Conservation (phyloP, 2,113 vertebrate genomes). For the Eublepharis macularius region DNA sequence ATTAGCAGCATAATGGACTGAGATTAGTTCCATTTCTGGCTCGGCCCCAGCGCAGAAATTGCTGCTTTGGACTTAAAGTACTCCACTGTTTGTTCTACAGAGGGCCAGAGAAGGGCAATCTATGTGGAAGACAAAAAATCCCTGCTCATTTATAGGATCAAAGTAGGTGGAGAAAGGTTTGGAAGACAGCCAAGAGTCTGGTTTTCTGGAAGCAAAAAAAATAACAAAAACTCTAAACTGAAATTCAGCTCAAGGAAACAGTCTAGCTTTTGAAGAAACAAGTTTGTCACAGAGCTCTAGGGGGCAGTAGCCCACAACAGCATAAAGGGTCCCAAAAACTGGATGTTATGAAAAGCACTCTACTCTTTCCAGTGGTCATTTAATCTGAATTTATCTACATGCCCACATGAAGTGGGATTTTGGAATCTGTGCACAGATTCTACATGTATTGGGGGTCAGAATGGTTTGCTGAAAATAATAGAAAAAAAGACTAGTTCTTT, state of each 20-base stretch:
- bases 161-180: neutral
- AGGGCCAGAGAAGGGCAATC: neutral
- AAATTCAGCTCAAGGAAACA: neutral
- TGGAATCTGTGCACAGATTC: neutral
- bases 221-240: too few species aligned
- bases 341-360: rapidly evolving
- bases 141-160: constrained; percentile 8
- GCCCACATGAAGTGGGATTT: neutral
- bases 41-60: constrained; percentile 39
- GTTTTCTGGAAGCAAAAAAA: neutral
- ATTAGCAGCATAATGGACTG: constrained; percentile 61
- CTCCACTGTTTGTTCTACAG: constrained; percentile 27
- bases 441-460: rapidly evolving
- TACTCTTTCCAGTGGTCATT: neutral
- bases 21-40: constrained; percentile 60
- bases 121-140: constrained; percentile 6
- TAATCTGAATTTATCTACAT: neutral
- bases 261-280: neutral
- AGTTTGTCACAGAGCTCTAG: constrained; percentile 42
- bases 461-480: neutral
- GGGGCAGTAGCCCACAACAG: constrained; percentile 57
- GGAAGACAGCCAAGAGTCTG: neutral
- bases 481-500: neutral
- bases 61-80: constrained; percentile 38
- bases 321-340: rapidly evolving